A percentile compares a stretch with the other conserved stretches of the same genome.
Conservation (phyloP, 2,113 vertebrate genomes). For the Xiphorhynchus elegans region DNA sequence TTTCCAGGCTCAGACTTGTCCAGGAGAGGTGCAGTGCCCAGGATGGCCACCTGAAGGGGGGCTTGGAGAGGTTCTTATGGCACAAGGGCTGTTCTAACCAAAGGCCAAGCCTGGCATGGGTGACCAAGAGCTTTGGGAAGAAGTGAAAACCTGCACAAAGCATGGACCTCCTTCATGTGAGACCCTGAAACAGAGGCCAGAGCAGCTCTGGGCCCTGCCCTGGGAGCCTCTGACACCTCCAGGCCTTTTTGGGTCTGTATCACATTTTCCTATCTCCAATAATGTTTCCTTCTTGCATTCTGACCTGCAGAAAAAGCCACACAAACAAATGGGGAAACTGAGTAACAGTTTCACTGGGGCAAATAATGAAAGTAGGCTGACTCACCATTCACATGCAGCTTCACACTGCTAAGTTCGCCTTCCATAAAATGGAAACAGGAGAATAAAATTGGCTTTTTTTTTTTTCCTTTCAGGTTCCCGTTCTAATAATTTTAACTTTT, state of each 20-base stretch:
- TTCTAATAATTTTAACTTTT: neutral
- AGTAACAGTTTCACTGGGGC: constrained; percentile 33
- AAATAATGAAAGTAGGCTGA: constrained; percentile 9
- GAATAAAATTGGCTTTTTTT: neutral
- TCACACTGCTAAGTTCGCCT: neutral
- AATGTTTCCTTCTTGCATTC: neutral
- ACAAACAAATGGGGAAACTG: constrained; percentile 57
- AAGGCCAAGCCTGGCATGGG: neutral
- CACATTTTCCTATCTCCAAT: constrained; percentile 48
- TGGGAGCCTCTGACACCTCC: neutral
- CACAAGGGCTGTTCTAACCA: neutral
- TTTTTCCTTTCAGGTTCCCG: neutral
- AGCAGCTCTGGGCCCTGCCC: neutral
- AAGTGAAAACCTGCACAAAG: neutral
- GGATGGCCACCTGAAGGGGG: neutral
- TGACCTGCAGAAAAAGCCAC: constrained; percentile 15
- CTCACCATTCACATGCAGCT: neutral
- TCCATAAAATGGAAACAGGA: constrained; percentile 11
- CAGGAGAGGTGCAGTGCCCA: neutral
- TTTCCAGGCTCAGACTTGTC: neutral
- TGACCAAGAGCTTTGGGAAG: neutral
- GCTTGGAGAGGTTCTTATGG: neutral
- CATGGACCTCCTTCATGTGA: neutral
- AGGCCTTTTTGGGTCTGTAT: neutral
- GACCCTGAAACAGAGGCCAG: neutral